Evolutionary conservation across 2,888 invertebrate genomes (phyloP), one percentile per base, ranked within the genome.

Genomic region (Leptinotarsa rubiginosa): DNA sequence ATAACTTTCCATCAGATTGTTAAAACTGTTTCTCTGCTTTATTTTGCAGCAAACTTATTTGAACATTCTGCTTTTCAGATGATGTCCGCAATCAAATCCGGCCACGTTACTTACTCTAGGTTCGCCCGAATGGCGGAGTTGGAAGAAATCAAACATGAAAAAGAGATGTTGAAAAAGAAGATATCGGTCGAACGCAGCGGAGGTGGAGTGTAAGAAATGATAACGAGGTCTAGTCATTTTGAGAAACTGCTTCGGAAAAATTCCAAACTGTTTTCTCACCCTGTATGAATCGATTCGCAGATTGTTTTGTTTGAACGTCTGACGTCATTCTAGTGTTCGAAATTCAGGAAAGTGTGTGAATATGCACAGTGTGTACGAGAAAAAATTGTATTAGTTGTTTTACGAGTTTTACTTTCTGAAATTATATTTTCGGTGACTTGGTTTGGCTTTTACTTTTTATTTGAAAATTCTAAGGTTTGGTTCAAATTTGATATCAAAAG

Each of bases 1-100:
- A 25, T 25, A 5, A 25, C 5, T 25, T 25, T 25, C 4, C 25
- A 25, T 25, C 5, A 4, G 31, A 7, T 31, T 7, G 31, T 31
- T 7, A 12, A 12, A 10, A 41, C 2, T 41, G 10, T 31, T 31
- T 31, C 10, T 31, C 10, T 41, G 41, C 10, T 41, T 41, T 2
- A 41, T 2, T 41, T 10, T 10, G 0, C 41, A 4, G 5, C 22
- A 22, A 50, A 41, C n/a, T 70, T 16, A 56, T 18, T n/a, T n/a
- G 10, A 15, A 15, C 7, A 20, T 67, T 20, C 31, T 69, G 10
- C 22, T 20, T 83, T 85, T 78, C 85, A 99, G 98, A 95, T 99
- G 94, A 99, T 99, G 97, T 97, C 97, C 16, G 98, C 98, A 12
- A 94, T 99, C 82, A 99, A 99, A 88, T 96, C 96, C 0, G 99